A percentile compares a stretch with the other conserved stretches of the same genome.
Conservation (phyloP, 2,888 invertebrate genomes). For the Diaperis boleti region DNA sequence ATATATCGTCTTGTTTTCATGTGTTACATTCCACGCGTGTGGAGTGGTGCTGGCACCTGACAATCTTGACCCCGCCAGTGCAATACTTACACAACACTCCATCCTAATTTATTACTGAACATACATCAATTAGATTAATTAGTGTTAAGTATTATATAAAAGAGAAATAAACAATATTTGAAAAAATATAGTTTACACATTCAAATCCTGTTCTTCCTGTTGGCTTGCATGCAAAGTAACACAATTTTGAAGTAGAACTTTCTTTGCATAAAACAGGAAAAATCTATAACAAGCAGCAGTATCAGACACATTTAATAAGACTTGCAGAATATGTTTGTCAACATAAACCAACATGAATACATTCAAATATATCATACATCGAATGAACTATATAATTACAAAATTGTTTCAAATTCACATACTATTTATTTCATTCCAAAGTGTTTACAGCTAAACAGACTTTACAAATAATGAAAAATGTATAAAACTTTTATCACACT, state of each 20-base stretch:
- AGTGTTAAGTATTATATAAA: constrained; percentile 64
- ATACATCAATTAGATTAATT: constrained; percentile 60
- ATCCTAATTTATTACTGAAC: constrained; percentile 63
- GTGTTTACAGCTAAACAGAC: constrained; percentile 34
- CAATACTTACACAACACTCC: constrained; percentile 65
- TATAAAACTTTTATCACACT: constrained; percentile 49
- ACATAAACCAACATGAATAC: too few species aligned
- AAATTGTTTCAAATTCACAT: neutral
- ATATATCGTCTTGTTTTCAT: constrained; percentile 64
- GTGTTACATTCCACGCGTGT: constrained; percentile 62
- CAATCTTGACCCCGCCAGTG: constrained; percentile 65
- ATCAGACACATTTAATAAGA: too few species aligned
- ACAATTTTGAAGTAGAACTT: too few species aligned
- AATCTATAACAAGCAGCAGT: too few species aligned
- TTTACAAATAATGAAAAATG: constrained; percentile 52
- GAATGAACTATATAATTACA: neutral
- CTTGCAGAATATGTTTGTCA: too few species aligned
- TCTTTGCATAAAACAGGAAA: too few species aligned
- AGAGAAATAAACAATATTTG: constrained; percentile 60
- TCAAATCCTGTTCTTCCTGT: constrained; percentile 24
- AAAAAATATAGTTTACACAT: constrained; percentile 45
- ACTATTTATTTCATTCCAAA: constrained; percentile 36
- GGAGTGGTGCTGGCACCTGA: constrained; percentile 64
- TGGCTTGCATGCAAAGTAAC: too few species aligned
- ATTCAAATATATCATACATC: too few species aligned